Percentiles rank a stretch among this genome's conserved stretches.
Conservation (phyloP, 2,888 invertebrate species). For the Amphimallon solstitiale region DNA sequence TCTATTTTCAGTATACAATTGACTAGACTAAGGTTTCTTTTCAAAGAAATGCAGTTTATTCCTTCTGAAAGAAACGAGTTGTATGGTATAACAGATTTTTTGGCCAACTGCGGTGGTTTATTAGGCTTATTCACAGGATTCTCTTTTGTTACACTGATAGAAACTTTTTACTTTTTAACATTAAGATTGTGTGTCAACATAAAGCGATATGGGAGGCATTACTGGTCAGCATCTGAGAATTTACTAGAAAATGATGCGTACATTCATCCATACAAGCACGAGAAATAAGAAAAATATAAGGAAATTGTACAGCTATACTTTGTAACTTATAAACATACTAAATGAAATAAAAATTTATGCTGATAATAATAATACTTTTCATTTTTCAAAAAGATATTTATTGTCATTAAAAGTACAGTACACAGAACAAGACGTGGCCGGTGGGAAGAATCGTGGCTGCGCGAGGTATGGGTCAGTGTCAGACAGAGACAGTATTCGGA, state of each 20-base stretch:
- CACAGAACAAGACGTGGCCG: too few species aligned
- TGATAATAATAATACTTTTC: too few species aligned
- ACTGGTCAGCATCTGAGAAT: constrained; percentile 58
- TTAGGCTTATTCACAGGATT: constrained; percentile 73
- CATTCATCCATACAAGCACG: constrained; percentile 46
- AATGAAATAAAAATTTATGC: too few species aligned
- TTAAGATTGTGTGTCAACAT: constrained; percentile 65
- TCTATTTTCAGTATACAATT: constrained; percentile 64
- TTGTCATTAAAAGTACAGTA: too few species aligned
- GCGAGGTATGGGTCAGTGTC: too few species aligned
- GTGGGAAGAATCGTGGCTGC: too few species aligned
- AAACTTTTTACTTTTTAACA: constrained; percentile 70
- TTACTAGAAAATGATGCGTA: constrained; percentile 53
- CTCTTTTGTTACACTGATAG: constrained; percentile 71
- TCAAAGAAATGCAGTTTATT: constrained; percentile 73
- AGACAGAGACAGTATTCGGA: too few species aligned
- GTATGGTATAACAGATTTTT: constrained; percentile 68
- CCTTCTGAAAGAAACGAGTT: constrained; percentile 68
- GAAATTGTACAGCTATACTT: too few species aligned
- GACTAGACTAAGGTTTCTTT: constrained; percentile 74
- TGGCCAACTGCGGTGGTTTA: constrained; percentile 69
- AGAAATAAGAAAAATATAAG: neutral
- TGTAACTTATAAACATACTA: too few species aligned
- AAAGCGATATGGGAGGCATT: constrained; percentile 61
- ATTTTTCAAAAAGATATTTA: too few species aligned